A percentile compares a stretch with the other conserved stretches of the same genome.
phyloP scores from a whole-genome alignment of 2,888 invertebrate genomes.

The Cepaea hortensis region DNA sequence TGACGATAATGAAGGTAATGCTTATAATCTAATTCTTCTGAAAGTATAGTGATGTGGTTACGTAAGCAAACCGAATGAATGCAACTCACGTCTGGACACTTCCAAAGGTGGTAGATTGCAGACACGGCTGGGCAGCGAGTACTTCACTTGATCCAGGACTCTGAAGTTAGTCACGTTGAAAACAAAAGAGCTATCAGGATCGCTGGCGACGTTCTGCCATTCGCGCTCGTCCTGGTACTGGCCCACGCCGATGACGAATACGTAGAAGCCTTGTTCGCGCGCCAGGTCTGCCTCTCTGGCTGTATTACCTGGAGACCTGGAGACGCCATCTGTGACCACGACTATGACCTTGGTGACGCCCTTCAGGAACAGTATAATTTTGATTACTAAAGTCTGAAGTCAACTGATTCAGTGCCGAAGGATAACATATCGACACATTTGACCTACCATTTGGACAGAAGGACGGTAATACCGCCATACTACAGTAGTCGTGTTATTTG shows the following conservation, averaged over 20 bases:
- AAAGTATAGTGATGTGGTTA: not conserved
- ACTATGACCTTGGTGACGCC: constrained; percentile 54
- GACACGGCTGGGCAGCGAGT: constrained; percentile 47
- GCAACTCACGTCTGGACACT: constrained; percentile 9
- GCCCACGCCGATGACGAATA: constrained; percentile 73
- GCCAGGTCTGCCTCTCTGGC: constrained; percentile 50
- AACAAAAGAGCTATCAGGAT: constrained; percentile 67
- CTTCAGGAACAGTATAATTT: not conserved
- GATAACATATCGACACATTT: no score
- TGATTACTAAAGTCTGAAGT: no score
- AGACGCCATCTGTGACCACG: constrained; percentile 57
- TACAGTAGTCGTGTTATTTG: no score
- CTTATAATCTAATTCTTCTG: not conserved
- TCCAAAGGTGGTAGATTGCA: constrained; percentile 54
- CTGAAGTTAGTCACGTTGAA: constrained; percentile 70
- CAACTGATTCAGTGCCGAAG: no score
- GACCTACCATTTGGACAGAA: no score
- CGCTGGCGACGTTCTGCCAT: constrained; percentile 68
- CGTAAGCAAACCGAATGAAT: no score
- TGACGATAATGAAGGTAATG: no score
- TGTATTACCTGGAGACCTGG: constrained; percentile 50
- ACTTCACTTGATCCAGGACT: constrained; percentile 59
- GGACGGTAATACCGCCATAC: no score
- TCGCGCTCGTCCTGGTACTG: constrained; percentile 66
- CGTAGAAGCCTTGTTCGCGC: constrained; percentile 62